Evolutionary conservation across 2,113 vertebrate species (phyloP), one percentile per base, ranked within the genome.

Genomic region (Pteruthius melanotis): DNA sequence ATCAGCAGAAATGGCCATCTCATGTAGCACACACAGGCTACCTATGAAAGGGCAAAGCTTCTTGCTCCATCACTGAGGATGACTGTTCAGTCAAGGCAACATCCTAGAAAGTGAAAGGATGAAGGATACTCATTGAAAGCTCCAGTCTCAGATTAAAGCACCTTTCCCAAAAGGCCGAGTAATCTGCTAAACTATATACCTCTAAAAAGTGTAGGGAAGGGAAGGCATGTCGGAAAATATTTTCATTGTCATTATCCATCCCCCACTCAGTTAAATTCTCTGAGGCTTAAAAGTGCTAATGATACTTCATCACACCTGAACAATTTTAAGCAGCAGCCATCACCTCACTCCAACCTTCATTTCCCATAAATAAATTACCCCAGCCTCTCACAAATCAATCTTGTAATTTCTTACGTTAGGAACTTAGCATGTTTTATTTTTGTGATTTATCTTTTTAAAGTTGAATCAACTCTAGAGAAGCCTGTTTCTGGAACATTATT

Each of bases 261-360:
- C 64, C 20, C 19, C 6, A 3, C 8, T 1, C n/a, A 10, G n/a
- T 37, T 11, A 95, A 89, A 89, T 91, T 70, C 45, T 92, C 69
- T 37, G 44, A 68, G 39, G 13, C 17, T 93, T 85, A 22, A 13
- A 63, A 90, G 28, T 90, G 61, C 40, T 82, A 76, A 59, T 56
- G 61, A 82, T 54, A 90, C 82, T 86, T 93, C 31, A 83, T 60
- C 68, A 95, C 71, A 95, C 74, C 69, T 82, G 39, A 86, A 80
- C 50, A 90, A 84, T 83, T 94, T 92, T 90, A 15, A 89, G 59
- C 49, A 89, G n/a, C 57, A 93, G 53, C 16, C n/a, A 63, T 57
- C 60, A 45, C n/a, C 47, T 77, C 35, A 49, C 33, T 94, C 37
- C 47, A 83, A 47, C 35, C 39, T 92, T 89, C 87, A 75, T 47